A percentile compares a stretch with the other conserved stretches of the same genome.
These are phyloP conservation scores for Macrosoma leucophasiata DNA, from an alignment of 2,888 invertebrate species.

Conservation along the genomic window DNA sequence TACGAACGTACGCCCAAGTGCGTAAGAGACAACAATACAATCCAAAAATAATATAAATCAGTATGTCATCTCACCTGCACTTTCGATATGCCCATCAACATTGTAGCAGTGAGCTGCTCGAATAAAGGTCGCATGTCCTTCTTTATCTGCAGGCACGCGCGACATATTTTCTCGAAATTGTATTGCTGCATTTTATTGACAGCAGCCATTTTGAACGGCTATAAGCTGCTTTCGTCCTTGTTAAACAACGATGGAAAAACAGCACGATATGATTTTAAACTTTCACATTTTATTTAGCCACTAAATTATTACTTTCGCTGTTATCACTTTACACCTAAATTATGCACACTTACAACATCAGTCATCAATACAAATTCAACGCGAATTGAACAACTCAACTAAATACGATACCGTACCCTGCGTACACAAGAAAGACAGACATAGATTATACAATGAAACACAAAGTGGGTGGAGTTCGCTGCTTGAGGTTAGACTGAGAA, in stretches of 20 bases:
- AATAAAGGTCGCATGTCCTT: conserved; percentile 80
- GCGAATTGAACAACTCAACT: too few species aligned
- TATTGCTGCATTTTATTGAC: conserved; percentile 45
- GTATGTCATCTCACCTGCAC: conserved; percentile 71
- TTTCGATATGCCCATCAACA: conserved; percentile 79
- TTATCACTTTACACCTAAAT: neutral
- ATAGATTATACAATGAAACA: too few species aligned
- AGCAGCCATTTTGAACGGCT: conserved; percentile 67
- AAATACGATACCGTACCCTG: too few species aligned
- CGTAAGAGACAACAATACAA: conserved; percentile 59
- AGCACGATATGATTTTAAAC: too few species aligned
- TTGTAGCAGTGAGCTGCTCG: conserved; percentile 78
- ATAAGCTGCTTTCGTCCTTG: conserved; percentile 56
- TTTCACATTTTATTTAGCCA: too few species aligned
- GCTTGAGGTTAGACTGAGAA: too few species aligned
- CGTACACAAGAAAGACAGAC: conserved; percentile 30
- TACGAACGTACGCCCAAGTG: conserved; percentile 34
- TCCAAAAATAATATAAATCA: conserved; percentile 51
- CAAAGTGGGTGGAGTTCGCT: too few species aligned
- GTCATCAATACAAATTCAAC: too few species aligned
- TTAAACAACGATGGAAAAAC: conserved; percentile 34
- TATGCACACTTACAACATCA: too few species aligned
- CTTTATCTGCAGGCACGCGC: conserved; percentile 77
- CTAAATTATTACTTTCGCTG: too few species aligned
- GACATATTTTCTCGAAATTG: conserved; percentile 77